These are phyloP conservation scores for Acanthornis magna DNA, from an alignment of 2,797 vertebrate genomes.

Conservation along the genomic window DNA sequence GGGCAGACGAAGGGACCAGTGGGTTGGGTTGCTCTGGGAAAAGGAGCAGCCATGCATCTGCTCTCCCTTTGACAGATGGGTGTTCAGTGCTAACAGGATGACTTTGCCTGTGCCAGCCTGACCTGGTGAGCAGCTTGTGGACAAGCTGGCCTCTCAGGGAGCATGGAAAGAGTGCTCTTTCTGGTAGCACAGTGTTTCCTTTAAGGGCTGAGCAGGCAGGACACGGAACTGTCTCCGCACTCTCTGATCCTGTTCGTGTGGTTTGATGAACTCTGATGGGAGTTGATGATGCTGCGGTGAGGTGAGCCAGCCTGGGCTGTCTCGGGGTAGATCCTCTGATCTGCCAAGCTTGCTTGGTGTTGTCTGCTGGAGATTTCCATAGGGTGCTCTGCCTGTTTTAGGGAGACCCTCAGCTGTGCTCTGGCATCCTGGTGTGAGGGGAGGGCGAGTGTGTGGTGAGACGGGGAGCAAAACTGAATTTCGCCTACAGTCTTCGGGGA, in stretches of 20 bases:
- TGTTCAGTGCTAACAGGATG: neutral
- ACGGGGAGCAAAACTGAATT: neutral
- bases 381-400: neutral
- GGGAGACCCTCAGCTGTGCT: neutral
- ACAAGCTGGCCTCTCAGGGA: neutral
- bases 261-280: accelerated
- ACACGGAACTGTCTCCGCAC: accelerated
- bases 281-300: neutral
- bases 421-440: neutral
- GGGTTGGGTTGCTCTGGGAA: neutral
- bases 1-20: neutral
- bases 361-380: neutral
- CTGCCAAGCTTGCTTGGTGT: neutral
- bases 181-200: neutral
- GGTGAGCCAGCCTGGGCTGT: neutral
- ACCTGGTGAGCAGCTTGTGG: neutral
- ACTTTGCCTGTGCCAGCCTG: neutral
- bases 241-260: accelerated
- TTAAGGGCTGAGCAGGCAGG: neutral
- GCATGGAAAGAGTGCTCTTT: neutral
- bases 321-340: neutral
- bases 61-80: neutral
- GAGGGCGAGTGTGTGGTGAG: accelerated
- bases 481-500: neutral
- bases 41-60: accelerated